Evolutionary conservation across 92 coral and sea anemone genomes (phyloP).

Genomic region (Ricordea florida): DNA sequence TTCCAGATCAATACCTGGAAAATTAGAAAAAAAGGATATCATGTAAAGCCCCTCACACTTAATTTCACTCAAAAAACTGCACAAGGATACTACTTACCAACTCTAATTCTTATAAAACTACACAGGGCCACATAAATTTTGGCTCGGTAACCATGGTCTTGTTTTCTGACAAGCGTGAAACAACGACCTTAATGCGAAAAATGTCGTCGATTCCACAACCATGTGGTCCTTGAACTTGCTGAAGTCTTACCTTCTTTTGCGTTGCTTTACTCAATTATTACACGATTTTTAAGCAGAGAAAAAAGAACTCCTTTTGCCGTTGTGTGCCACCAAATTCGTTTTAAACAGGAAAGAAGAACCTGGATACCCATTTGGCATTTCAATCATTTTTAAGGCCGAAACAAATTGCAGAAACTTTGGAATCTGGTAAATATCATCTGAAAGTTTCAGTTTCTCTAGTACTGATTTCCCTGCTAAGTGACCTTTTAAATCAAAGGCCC

Average conservation of each 20-base stretch:
- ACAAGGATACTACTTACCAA: too few species aligned
- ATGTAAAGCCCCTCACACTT: too few species aligned
- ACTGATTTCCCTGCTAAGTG: neutral
- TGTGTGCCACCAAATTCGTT: conserved; percentile 4
- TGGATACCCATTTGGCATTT: neutral
- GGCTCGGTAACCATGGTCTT: neutral
- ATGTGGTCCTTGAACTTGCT: conserved; percentile 4
- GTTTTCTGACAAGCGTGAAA: too few species aligned
- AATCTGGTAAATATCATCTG: neutral
- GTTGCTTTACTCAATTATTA: neutral
- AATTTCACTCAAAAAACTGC: too few species aligned
- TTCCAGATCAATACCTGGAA: too few species aligned
- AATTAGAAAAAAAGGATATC: too few species aligned
- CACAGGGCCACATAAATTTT: neutral
- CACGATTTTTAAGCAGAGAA: neutral
- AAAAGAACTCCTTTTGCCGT: neutral
- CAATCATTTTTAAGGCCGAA: too few species aligned
- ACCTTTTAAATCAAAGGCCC: neutral
- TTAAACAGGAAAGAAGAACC: neutral
- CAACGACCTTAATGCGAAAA: too few species aligned
- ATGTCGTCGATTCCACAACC: neutral
- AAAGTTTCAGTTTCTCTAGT: neutral
- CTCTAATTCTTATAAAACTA: too few species aligned
- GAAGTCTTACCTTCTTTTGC: neutral
- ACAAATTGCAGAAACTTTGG: neutral